Conservation (phyloP, 2,113 vertebrate species). For the Eudorcas thomsonii region DNA sequence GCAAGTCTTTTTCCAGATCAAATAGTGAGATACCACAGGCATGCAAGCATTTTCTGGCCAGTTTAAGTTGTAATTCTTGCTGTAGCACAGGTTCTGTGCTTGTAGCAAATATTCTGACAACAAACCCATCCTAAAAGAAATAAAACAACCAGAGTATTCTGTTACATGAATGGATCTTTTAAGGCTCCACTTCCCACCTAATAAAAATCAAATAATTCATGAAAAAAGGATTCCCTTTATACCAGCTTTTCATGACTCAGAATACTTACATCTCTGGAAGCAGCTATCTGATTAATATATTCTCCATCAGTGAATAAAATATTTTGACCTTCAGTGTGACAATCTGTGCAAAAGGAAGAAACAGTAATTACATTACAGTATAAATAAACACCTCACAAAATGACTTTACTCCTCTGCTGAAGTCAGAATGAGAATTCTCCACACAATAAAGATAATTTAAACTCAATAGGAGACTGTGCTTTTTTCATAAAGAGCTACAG, state of each 20-base stretch:
- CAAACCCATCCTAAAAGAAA: conserved; percentile 94
- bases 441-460: conserved; percentile 56
- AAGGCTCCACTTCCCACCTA: not conserved
- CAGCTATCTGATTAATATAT: conserved; percentile 98
- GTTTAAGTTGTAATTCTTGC: conserved; percentile 97
- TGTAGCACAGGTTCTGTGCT: conserved; percentile 96
- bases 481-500: conserved; percentile 58
- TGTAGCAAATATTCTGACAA: conserved; percentile 97
- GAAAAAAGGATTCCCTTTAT: not conserved
- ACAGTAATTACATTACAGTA: conserved; percentile 49
- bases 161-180: not conserved
- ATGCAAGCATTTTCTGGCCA: conserved; percentile 98
- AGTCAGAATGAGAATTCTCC: conserved; percentile 67
- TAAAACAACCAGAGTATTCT: conserved; percentile 1
- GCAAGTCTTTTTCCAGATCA: conserved; percentile 98
- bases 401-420: conserved; percentile 67
- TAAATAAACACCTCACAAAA: conserved; percentile 30
- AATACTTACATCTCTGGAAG: conserved; percentile 95
- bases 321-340: conserved; percentile 95
- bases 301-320: conserved; percentile 99
- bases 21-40: conserved; percentile 98
- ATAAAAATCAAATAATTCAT: conserved; percentile 6
- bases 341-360: conserved; percentile 83
- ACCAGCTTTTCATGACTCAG: not conserved
- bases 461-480: conserved; percentile 54